These are phyloP conservation scores for Lycia hirtaria DNA, from an alignment of 2,888 invertebrate species.

Conservation along the genomic window DNA sequence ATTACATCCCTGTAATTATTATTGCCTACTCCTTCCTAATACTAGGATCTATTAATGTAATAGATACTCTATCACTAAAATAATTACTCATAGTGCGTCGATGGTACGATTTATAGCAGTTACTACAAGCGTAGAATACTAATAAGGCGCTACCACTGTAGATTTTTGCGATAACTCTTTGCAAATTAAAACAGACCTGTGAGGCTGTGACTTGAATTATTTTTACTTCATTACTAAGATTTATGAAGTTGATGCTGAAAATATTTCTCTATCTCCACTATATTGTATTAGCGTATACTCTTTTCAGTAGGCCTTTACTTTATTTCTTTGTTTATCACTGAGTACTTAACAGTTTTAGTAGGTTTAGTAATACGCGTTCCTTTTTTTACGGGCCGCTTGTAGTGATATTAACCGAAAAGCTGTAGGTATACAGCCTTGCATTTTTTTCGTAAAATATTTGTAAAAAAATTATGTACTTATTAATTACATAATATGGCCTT, in stretches of 20 bases:
- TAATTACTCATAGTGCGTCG: slow-evolving; percentile 20
- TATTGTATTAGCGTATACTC: no score
- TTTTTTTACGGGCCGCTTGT: no score
- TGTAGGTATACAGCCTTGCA: no score
- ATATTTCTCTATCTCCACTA: no score
- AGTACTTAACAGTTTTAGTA: no score
- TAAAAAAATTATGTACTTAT: not conserved
- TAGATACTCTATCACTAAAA: slow-evolving; percentile 6
- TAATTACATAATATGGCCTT: not conserved
- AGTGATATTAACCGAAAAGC: no score
- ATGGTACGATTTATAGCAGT: slow-evolving; percentile 22
- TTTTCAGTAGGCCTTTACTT: not conserved
- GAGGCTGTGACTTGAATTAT: slow-evolving; percentile 26
- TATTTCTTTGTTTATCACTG: no score
- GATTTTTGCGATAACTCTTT: slow-evolving; percentile 19
- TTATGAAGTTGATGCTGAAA: not conserved
- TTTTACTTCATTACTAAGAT: slow-evolving; percentile 18
- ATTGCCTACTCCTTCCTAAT: no score
- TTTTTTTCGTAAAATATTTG: no score
- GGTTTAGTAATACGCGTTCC: no score
- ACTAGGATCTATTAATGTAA: no score
- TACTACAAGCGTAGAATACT: slow-evolving; percentile 26
- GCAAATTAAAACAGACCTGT: slow-evolving; percentile 31
- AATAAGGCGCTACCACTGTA: slow-evolving; percentile 27
- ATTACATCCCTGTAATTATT: no score